Conservation (phyloP, 1,140 invertebrate genomes). For the Bradynema listronoti region DNA sequence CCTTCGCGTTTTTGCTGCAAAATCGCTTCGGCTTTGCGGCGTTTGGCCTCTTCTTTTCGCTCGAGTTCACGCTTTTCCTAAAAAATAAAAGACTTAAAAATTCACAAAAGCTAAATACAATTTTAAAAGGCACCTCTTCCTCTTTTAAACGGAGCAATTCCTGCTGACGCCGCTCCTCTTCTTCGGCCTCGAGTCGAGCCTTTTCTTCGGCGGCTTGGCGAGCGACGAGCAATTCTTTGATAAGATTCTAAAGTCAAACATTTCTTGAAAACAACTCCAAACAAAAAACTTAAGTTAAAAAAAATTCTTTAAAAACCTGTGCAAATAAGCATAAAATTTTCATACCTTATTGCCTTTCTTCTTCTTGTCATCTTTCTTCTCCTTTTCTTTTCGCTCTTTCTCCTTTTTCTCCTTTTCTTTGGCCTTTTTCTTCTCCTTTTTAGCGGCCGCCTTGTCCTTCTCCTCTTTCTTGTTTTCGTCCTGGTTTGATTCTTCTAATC, state of each 20-base stretch:
- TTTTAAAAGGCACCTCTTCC: slow-evolving; percentile 21
- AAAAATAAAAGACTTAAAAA: slow-evolving; percentile 20
- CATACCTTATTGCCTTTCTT: slow-evolving; percentile 27
- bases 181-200: slow-evolving; percentile 22
- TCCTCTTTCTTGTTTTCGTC: slow-evolving; percentile 65
- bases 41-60: slow-evolving; percentile 42
- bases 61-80: slow-evolving; percentile 33
- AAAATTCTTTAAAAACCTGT: background rate
- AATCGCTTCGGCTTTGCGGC: slow-evolving; percentile 43
- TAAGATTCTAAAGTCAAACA: too few relatives aligned
- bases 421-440: slow-evolving; percentile 69
- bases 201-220: slow-evolving; percentile 37
- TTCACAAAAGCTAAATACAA: background rate
- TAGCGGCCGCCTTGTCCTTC: slow-evolving; percentile 63
- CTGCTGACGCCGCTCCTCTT: slow-evolving; percentile 31
- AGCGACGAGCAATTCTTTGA: slow-evolving; percentile 34
- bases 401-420: slow-evolving; percentile 61
- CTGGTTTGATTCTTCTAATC: too few relatives aligned
- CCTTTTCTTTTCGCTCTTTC: slow-evolving; percentile 16
- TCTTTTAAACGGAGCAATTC: slow-evolving; percentile 13
- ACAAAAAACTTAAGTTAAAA: slow-evolving; percentile 16
- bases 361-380: slow-evolving; percentile 42
- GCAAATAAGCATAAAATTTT: background rate
- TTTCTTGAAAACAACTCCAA: too few relatives aligned
- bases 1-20: slow-evolving; percentile 52